A percentile compares a stretch with the other conserved stretches of the same genome.
These are phyloP conservation scores for Monopis laevigella DNA, from an alignment of 2,888 invertebrate species.

Conservation along the genomic window DNA sequence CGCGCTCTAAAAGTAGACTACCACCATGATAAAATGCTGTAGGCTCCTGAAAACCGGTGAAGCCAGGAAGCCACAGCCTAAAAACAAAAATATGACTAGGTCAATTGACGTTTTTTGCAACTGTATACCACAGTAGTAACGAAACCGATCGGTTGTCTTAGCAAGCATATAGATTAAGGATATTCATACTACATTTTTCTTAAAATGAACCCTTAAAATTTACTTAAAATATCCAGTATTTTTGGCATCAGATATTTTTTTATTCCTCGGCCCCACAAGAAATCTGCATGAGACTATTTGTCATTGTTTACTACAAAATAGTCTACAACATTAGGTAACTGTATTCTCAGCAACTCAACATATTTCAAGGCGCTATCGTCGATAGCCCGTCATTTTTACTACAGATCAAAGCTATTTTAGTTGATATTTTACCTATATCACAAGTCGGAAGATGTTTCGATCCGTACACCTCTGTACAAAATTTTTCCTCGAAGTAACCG, in stretches of 20 bases:
- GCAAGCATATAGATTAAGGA: background rate
- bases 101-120: too few species aligned
- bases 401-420: conserved; percentile 40
- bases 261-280: conserved; percentile 26
- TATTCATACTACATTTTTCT: background rate
- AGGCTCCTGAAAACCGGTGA: too few species aligned
- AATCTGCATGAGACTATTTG: conserved; percentile 30
- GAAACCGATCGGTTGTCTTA: background rate
- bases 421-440: conserved; percentile 25
- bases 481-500: conserved; percentile 26
- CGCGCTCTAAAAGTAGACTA: too few species aligned
- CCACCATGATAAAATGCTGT: too few species aligned
- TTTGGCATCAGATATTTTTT: background rate
- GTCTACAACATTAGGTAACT: conserved; percentile 27
- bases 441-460: conserved; percentile 23
- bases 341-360: conserved; percentile 20
- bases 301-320: conserved; percentile 22
- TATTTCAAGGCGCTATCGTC: conserved; percentile 25
- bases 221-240: background rate
- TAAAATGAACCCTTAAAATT: background rate
- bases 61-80: too few species aligned
- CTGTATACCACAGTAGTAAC: background rate
- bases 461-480: conserved; percentile 24
- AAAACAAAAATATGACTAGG: too few species aligned
- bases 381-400: conserved; percentile 63